These are phyloP conservation scores for Chrysina gloriosa DNA, from an alignment of 2,888 invertebrate species.

Conservation along the genomic window DNA sequence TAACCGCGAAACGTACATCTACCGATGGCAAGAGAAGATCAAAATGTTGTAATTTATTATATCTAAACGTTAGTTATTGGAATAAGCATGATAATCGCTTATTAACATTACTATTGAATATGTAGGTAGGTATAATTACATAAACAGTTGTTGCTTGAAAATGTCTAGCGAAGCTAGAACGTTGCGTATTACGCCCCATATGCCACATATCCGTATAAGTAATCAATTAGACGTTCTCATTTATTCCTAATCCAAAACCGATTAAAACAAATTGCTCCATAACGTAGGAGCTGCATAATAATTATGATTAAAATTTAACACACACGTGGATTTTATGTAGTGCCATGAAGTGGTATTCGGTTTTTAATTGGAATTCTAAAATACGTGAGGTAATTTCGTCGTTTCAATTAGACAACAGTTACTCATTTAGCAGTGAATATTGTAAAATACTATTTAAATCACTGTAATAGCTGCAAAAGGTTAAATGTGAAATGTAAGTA, in stretches of 20 bases:
- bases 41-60: too few species aligned
- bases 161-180: too few species aligned
- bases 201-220: neutral
- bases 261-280: conserved; percentile 29
- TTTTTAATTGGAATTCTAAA: conserved; percentile 35
- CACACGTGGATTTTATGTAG: neutral
- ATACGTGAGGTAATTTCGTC: conserved; percentile 26
- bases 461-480: neutral
- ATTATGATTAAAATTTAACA: conserved; percentile 26
- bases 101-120: too few species aligned
- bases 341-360: conserved; percentile 23
- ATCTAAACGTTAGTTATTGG: too few species aligned
- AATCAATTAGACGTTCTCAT: neutral
- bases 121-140: too few species aligned
- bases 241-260: conserved; percentile 22
- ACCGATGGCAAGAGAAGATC: too few species aligned
- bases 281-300: conserved; percentile 11
- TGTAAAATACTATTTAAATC: conserved; percentile 16
- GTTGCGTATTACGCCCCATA: too few species aligned
- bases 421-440: conserved; percentile 19
- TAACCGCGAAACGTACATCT: too few species aligned
- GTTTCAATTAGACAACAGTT: conserved; percentile 33
- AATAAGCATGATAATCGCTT: too few species aligned
- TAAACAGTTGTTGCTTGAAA: too few species aligned
- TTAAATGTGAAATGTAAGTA: conserved; percentile 14